Percentiles rank a stretch among this genome's conserved stretches.
These are phyloP conservation scores for Drosophila leontia DNA, from an alignment of 1,140 invertebrate species.

Conservation along the genomic window DNA sequence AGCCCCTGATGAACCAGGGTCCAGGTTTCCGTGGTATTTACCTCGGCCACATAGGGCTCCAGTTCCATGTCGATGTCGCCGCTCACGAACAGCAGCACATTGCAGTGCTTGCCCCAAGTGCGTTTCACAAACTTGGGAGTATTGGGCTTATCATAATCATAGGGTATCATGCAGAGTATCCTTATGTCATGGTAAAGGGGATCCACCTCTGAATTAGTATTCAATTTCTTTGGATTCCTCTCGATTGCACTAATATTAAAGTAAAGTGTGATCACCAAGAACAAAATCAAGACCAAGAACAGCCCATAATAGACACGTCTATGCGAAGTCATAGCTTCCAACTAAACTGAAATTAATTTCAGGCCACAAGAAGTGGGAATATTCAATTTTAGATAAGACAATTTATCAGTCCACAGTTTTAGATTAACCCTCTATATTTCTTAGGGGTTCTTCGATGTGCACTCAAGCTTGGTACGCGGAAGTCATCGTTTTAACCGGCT, in stretches of 20 bases:
- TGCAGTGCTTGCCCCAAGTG: constrained; percentile 52
- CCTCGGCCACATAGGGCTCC: constrained; percentile 43
- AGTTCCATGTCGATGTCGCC: constrained; percentile 36
- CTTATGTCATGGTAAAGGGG: constrained; percentile 26
- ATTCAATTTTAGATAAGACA: constrained; percentile 31
- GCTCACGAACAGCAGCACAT: constrained; percentile 48
- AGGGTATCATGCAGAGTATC: constrained; percentile 53
- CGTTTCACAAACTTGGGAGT: constrained; percentile 48
- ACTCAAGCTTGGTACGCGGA: constrained; percentile 25
- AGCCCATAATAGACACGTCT: constrained; percentile 33
- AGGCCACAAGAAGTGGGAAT: neutral
- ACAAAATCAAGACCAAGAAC: constrained; percentile 23
- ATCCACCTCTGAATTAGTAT: neutral
- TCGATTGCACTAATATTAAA: constrained; percentile 2
- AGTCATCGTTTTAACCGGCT: neutral
- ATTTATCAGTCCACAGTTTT: constrained; percentile 7
- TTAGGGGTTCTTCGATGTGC: constrained; percentile 5
- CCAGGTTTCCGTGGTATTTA: constrained; percentile 49
- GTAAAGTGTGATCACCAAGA: constrained; percentile 13
- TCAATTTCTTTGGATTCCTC: too few species aligned
- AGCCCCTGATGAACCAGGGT: constrained; percentile 34
- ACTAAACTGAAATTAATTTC: constrained; percentile 12
- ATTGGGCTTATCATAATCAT: constrained; percentile 15
- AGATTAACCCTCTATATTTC: constrained; percentile 9
- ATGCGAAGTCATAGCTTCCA: constrained; percentile 30